Base-by-base conservation (phyloP, 2,888 invertebrate species). In the Drosophila engyochracea region DNA sequence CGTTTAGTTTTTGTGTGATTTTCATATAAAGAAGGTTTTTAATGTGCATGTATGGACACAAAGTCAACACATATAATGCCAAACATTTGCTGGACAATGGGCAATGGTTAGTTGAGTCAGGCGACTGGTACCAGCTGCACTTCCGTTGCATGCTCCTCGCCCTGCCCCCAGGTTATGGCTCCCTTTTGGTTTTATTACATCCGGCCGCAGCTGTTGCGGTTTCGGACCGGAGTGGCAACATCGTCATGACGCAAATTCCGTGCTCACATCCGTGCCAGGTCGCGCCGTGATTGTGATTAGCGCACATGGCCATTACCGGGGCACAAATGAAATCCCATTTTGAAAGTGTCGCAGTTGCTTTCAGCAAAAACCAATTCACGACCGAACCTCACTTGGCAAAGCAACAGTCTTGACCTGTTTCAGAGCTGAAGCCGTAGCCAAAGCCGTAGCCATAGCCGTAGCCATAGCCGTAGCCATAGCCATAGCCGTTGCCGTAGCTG, bases 141-240 rank as follows among this genome's bases (percentile, higher is more conserved):
- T 90, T 85, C 89, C 90, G 85, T 47, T 90, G 82, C 85, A 83
- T 74, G 49, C 54, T 53, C 58, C 58, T 58, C 62, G 51, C 22
- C 16, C 30, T 25, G 25, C 61, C 59, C 59, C 25, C 30, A 22
- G 28, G 33, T 14, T 25, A 51, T 31, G 12, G 28, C 61, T 31
- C 16, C 30, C 35, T 28, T 60, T 47, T 47, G 70, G 68, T 67
- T 77, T 82, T 80, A 83, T 82, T 82, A 71, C 82, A 65, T 82
- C 82, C 76, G 81, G 79, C 79, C 79, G 76, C 82, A 79, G 79
- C 69, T 79, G 70, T 79, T 79, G 75, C 54, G 65, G 79, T 65
- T n/a, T 61, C 55, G 69, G 63, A 72, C 49, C 60, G 60, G 54
- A 64, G 52, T 30, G 35, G 22, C 49, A 51, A 44, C 47, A 70